These are phyloP conservation scores for Caligus rogercresseyi DNA, from an alignment of 1,140 invertebrate genomes.

Conservation along the genomic window DNA sequence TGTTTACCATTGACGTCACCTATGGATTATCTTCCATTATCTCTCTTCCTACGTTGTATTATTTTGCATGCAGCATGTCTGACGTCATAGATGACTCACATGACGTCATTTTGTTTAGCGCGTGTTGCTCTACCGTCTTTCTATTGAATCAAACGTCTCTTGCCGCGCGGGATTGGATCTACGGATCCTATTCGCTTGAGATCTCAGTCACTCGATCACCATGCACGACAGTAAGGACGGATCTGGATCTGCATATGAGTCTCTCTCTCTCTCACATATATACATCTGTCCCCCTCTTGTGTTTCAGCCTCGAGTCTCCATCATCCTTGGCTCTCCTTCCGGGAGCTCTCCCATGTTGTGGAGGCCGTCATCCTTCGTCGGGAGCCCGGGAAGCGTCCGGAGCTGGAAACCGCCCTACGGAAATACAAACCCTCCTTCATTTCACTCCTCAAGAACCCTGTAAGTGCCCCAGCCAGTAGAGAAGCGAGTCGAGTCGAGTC, in stretches of 20 bases:
- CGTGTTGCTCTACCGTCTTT: too few relatives aligned
- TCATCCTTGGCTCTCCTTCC: not conserved
- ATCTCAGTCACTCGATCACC: not conserved
- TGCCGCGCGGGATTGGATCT: not conserved
- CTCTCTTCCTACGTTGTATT: too few relatives aligned
- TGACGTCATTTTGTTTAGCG: too few relatives aligned
- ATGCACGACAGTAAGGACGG: not conserved
- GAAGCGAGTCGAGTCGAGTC: too few relatives aligned
- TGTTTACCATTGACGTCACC: too few relatives aligned
- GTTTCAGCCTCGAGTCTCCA: not conserved
- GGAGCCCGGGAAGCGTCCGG: not conserved
- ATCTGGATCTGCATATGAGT: too few relatives aligned
- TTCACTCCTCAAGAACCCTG: conserved; percentile 66
- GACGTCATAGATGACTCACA: too few relatives aligned
- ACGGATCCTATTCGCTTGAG: not conserved
- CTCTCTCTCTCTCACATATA: not conserved
- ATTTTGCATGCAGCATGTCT: too few relatives aligned
- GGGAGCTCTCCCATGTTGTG: not conserved
- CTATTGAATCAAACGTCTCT: too few relatives aligned
- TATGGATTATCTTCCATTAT: too few relatives aligned
- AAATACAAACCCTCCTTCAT: conserved; percentile 72
- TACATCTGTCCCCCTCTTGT: not conserved
- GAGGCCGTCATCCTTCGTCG: conserved; percentile 4
- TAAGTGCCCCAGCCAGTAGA: too few relatives aligned
- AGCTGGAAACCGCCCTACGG: conserved; percentile 52